Evolutionary conservation across 92 coral and sea anemone species (phyloP), one percentile per base, ranked within the genome.

Genomic region (Pocillopora meandrina): DNA sequence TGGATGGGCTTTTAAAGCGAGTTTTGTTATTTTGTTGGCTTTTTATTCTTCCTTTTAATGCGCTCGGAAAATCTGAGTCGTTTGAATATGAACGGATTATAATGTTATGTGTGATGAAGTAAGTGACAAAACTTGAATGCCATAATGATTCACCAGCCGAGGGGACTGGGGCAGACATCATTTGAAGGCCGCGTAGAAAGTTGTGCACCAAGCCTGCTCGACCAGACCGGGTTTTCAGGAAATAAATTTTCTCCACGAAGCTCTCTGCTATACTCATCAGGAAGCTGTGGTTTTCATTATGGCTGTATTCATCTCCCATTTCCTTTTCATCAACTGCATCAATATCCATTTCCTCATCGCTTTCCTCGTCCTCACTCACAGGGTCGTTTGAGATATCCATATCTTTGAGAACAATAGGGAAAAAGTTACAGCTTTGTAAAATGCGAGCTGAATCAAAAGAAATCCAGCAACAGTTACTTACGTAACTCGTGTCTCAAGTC

Each of bases 171-270:
- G 84, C 84, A 3, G 86, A 15, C 57, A 75, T 47, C 36, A 93
- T 33, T 35, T 85, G 55, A 42, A 93, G 85, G 33, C 90, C 97
- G 20, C 97, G 86, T 64, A 93, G 65, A 15, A 83, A 88, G 82
- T 93, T 93, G 61, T 91, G 92, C 12, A 93, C 79, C 76, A 88
- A 77, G 58, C 91, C 97, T 18, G 97, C 97, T 66, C 94, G 86
- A 26, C 94, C 94, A 18, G 85, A 79, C 10, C 94, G 85, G 18
- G 94, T 78, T 74, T 88, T 93, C 86, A 89, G 60, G 33, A 89
- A 33, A 31, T 75, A 77, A 18, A 92, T 63, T 55, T 92, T 89
- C 57, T 68, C 81, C 16, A 92, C 73, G 56, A 89, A 57, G 33
- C 15, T 69, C 19, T 75, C 70, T 77, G 72, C 15, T 4, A 86